These are phyloP conservation scores for Taurulus bubalis DNA, from an alignment of 2,113 vertebrate genomes.

Conservation along the genomic window DNA sequence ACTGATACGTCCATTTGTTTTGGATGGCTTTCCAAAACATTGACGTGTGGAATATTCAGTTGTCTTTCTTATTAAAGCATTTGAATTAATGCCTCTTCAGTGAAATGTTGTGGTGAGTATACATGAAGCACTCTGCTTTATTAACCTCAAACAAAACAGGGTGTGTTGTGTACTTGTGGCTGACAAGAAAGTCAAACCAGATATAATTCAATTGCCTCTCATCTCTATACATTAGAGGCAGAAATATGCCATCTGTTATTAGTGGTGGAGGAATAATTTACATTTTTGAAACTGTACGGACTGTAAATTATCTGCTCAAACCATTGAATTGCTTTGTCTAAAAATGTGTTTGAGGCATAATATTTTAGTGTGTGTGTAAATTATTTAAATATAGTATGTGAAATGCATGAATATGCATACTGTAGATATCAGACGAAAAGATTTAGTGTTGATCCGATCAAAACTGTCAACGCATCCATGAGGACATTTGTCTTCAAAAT, in stretches of 20 bases:
- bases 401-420: background rate
- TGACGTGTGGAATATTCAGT: slow-evolving; percentile 49
- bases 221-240: slow-evolving; percentile 29
- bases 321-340: background rate
- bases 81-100: slow-evolving; percentile 48
- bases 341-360: background rate
- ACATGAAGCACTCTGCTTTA: slow-evolving; percentile 48
- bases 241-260: slow-evolving; percentile 22
- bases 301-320: background rate
- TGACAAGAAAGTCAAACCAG: slow-evolving; percentile 61
- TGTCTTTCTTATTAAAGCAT: slow-evolving; percentile 45
- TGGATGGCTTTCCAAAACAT: slow-evolving; percentile 50
- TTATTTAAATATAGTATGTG: background rate
- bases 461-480: background rate
- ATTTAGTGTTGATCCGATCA: background rate
- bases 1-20: slow-evolving; percentile 56
- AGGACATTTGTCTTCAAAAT: background rate
- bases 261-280: background rate
- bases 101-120: slow-evolving; percentile 49
- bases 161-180: slow-evolving; percentile 47
- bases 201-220: slow-evolving; percentile 42
- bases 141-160: slow-evolving; percentile 43
- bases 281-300: background rate
- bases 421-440: background rate
- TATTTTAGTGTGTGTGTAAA: background rate